A percentile compares a stretch with the other conserved stretches of the same genome.
phyloP scores from a whole-genome alignment of 1,140 invertebrate species.

The Drosophila mojavensis region DNA sequence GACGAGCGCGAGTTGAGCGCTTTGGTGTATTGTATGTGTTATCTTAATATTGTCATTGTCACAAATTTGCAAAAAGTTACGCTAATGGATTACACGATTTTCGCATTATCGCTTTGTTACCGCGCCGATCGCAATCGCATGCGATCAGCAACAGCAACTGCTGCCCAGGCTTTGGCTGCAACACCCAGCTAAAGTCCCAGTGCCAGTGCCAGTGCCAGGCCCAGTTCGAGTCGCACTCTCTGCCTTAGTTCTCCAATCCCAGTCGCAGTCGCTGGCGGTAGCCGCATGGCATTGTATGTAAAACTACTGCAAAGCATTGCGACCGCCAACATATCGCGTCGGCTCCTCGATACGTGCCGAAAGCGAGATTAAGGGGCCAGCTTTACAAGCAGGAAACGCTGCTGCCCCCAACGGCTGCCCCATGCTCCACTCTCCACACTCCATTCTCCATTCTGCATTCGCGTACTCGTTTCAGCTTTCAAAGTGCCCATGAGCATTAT shows the following conservation, averaged over 20 bases:
- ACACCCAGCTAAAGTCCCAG: not conserved
- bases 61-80: constrained; percentile 84
- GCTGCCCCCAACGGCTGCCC: constrained; percentile 15
- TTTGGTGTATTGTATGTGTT: constrained; percentile 60
- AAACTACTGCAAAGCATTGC: constrained; percentile 67
- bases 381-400: constrained; percentile 77
- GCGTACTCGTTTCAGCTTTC: constrained; percentile 70
- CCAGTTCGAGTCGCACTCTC: not conserved
- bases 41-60: constrained; percentile 84
- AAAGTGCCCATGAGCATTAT: constrained; percentile 74
- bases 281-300: constrained; percentile 73
- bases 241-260: not conserved
- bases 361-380: constrained; percentile 68
- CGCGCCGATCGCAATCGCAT: constrained; percentile 80
- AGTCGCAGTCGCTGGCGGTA: constrained; percentile 44
- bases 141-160: constrained; percentile 55
- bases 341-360: constrained; percentile 64
- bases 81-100: constrained; percentile 84
- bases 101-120: constrained; percentile 84
- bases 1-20: not conserved
- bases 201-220: not conserved
- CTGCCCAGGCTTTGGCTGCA: not conserved
- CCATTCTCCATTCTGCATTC: not conserved
- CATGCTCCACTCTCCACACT: not conserved
- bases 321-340: constrained; percentile 64